Conservation (phyloP, 2,888 invertebrate species). For the Melanotus villosus region DNA sequence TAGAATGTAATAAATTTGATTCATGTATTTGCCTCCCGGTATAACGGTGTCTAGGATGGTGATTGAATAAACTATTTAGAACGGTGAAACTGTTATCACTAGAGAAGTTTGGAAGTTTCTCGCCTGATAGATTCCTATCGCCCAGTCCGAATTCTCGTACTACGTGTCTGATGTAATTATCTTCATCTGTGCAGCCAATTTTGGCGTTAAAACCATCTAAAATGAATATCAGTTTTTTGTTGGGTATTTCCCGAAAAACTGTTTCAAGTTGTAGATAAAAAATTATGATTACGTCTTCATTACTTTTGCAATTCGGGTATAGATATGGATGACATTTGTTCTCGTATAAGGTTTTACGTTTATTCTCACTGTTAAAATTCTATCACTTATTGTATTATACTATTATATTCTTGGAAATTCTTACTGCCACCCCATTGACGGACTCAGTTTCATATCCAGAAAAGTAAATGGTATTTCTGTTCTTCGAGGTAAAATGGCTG, state of each 20-base stretch:
- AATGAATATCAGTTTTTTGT: slow-evolving; percentile 2
- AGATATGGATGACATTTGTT: not conserved
- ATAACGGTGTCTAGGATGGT: not conserved
- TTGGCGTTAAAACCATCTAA: not conserved
- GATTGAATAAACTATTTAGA: not conserved
- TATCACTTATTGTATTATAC: not conserved
- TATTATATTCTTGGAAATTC: not conserved
- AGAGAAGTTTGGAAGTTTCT: not conserved
- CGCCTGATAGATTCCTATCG: not conserved
- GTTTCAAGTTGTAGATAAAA: not conserved
- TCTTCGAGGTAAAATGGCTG: too few species aligned
- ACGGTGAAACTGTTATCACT: not conserved
- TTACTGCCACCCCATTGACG: not conserved
- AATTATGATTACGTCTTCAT: not conserved
- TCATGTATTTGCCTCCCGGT: not conserved
- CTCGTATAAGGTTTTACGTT: not conserved
- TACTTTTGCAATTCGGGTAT: not conserved
- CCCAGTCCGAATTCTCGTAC: not conserved
- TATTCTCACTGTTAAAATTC: slow-evolving; percentile 3
- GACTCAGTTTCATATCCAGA: too few species aligned
- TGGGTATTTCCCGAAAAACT: not conserved
- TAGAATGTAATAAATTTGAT: not conserved
- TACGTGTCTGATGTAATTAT: not conserved
- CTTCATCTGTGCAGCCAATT: not conserved
- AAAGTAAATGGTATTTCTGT: too few species aligned